These are phyloP conservation scores for Rhingia campestris DNA, from an alignment of 2,888 invertebrate genomes.

Conservation along the genomic window DNA sequence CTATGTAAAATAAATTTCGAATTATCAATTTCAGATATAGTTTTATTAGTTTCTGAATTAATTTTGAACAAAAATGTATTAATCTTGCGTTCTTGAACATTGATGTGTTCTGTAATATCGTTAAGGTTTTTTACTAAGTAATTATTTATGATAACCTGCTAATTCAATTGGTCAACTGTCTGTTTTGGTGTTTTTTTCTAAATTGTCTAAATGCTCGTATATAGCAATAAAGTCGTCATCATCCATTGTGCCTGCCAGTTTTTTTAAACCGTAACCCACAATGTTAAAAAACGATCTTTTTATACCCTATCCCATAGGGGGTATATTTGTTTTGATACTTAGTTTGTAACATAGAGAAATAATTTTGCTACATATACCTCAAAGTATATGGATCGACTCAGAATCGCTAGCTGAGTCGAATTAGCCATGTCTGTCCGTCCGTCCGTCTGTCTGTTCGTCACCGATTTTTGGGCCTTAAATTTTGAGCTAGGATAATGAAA, in stretches of 20 bases:
- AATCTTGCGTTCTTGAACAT: neutral
- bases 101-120: neutral
- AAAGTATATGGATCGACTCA: too few species aligned
- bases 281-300: neutral
- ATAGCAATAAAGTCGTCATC: neutral
- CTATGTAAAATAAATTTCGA: constrained; percentile 2
- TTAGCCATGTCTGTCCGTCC: too few species aligned
- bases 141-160: neutral
- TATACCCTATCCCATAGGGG: too few species aligned
- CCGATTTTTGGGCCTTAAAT: too few species aligned
- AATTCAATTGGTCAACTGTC: neutral
- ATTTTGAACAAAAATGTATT: neutral
- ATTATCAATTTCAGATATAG: neutral
- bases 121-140: neutral
- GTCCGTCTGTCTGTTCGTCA: too few species aligned
- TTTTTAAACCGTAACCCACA: neutral
- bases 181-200: neutral
- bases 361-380: too few species aligned
- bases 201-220: constrained; percentile 3
- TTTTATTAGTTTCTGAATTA: neutral
- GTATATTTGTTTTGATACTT: too few species aligned
- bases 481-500: too few species aligned
- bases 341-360: too few species aligned
- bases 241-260: neutral
- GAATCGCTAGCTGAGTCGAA: too few species aligned